phyloP scores from a whole-genome alignment of 2,797 vertebrate genomes.

The Betta splendens region DNA sequence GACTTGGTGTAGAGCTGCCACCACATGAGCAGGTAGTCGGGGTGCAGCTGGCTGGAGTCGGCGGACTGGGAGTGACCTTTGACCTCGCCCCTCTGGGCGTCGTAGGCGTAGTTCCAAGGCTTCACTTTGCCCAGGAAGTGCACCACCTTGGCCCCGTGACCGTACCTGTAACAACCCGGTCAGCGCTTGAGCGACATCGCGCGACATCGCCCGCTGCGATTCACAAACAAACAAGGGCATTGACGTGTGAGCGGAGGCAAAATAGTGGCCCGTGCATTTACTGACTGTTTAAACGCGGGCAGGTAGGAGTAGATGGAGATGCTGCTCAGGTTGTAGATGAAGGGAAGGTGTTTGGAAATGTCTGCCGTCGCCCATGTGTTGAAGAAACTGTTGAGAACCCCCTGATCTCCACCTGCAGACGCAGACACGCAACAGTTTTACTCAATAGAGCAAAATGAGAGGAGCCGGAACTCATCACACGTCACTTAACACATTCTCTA shows the following conservation, averaged over 20 bases:
- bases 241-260: neutral
- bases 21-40: constrained; percentile 91
- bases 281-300: constrained; percentile 97
- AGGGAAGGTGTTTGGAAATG: constrained; percentile 96
- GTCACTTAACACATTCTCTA: constrained; percentile 23
- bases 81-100: constrained; percentile 84
- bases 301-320: constrained; percentile 96
- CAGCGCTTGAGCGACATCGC: too few relatives aligned
- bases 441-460: neutral
- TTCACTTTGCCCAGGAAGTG: constrained; percentile 94
- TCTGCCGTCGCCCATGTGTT: constrained; percentile 95
- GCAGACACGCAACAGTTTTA: neutral
- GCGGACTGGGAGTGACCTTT: constrained; percentile 74
- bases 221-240: neutral
- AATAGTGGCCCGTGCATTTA: constrained; percentile 45
- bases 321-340: constrained; percentile 98
- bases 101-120: constrained; percentile 91
- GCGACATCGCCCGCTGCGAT: too few relatives aligned
- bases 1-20: constrained; percentile 86
- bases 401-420: constrained; percentile 94
- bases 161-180: constrained; percentile 82
- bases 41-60: constrained; percentile 80
- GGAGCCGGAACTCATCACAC: neutral
- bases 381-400: constrained; percentile 95
- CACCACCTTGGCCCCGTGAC: constrained; percentile 90